Conservation (phyloP, 2,113 vertebrate genomes). For the Neomonachus schauinslandi region DNA sequence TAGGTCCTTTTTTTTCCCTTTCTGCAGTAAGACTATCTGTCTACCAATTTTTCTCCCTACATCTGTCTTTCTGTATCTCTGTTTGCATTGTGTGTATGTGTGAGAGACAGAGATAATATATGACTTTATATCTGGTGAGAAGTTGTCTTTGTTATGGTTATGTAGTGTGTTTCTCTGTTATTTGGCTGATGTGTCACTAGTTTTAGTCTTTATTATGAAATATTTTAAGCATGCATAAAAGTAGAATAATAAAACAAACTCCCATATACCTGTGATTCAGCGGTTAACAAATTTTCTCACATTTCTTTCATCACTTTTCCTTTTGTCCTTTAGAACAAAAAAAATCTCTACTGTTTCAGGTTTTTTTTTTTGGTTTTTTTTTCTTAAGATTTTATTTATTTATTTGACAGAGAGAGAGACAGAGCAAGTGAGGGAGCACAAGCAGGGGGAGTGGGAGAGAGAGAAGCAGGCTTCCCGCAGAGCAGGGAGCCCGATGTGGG, state of each 20-base stretch:
- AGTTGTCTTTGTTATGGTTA: constrained; percentile 13
- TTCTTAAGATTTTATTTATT: no score
- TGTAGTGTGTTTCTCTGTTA: constrained; percentile 10
- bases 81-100: not conserved
- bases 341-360: not conserved
- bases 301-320: not conserved
- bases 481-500: no score
- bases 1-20: not conserved
- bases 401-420: no score
- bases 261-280: not conserved
- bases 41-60: not conserved
- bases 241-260: not conserved
- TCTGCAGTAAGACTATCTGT: not conserved
- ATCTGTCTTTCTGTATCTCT: not conserved
- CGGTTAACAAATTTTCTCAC: not conserved
- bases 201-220: not conserved
- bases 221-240: not conserved
- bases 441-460: no score
- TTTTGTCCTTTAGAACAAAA: constrained; percentile 33
- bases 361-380: not conserved
- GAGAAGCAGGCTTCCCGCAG: no score
- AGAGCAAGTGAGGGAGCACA: no score
- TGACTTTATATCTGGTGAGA: not conserved
- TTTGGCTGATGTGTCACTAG: not conserved
- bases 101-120: not conserved